Percentiles rank a stretch among this genome's conserved stretches.
Evolutionary conservation across 2,888 invertebrate species (phyloP).

Genomic region (Odontothrips loti): DNA sequence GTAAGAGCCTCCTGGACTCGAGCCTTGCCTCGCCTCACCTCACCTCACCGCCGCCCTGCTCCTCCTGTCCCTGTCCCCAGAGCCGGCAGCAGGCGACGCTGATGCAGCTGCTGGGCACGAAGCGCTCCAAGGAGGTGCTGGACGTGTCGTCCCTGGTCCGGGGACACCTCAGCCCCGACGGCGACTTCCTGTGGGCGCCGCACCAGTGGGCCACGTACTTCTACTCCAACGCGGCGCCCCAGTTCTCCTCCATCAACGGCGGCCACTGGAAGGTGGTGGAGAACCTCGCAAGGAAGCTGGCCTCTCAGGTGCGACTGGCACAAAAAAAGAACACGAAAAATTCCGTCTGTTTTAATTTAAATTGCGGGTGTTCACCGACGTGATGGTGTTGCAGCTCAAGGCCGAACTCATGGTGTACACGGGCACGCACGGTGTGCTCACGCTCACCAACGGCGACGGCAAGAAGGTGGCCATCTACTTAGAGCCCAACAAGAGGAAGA

Average conservation of each 20-base stretch:
- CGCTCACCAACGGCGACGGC: conserved; percentile 44
- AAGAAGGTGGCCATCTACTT: conserved; percentile 45
- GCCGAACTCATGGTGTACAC: conserved; percentile 47
- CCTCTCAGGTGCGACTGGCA: conserved; percentile 37
- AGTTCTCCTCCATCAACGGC: conserved; percentile 50
- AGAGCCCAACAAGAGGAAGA: conserved; percentile 40
- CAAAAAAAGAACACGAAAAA: too few species aligned
- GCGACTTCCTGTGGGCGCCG: conserved; percentile 49
- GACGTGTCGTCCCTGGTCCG: conserved; percentile 43
- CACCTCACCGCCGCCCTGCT: too few species aligned
- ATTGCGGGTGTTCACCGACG: neutral
- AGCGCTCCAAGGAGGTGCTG: conserved; percentile 6
- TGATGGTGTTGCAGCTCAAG: conserved; percentile 34
- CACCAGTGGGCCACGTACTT: conserved; percentile 50
- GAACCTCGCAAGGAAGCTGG: conserved; percentile 44
- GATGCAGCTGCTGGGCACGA: conserved; percentile 6
- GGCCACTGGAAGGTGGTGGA: conserved; percentile 52
- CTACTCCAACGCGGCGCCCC: conserved; percentile 50
- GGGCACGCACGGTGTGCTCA: conserved; percentile 46
- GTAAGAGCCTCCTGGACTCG: too few species aligned
- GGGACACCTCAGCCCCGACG: conserved; percentile 51
- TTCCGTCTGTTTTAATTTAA: neutral
- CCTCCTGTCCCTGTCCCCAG: too few species aligned
- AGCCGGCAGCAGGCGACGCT: conserved; percentile 19
- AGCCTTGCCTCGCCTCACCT: too few species aligned